Conservation (phyloP, 1,140 invertebrate species). For the Heliothis subflexa region DNA sequence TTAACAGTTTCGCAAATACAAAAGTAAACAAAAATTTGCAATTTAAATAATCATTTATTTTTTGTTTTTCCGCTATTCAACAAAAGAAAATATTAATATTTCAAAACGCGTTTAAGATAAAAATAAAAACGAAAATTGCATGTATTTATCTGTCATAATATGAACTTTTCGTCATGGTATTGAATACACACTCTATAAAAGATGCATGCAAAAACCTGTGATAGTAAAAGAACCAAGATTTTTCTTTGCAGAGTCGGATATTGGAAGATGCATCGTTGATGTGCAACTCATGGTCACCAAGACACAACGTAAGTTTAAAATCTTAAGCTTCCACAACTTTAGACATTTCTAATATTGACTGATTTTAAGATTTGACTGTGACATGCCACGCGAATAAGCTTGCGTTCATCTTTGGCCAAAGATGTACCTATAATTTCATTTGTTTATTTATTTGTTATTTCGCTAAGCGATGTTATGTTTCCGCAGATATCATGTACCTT, state of each 20-base stretch:
- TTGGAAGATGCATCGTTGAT: conserved; percentile 95
- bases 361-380: conserved; percentile 48
- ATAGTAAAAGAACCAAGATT: conserved; percentile 49
- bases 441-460: conserved; percentile 39
- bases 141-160: not conserved
- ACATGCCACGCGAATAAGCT: conserved; percentile 57
- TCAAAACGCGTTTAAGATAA: too few relatives aligned
- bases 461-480: conserved; percentile 26
- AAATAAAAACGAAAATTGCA: not conserved
- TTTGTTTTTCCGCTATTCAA: too few relatives aligned
- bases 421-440: conserved; percentile 49
- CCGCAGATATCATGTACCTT: not conserved
- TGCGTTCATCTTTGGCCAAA: conserved; percentile 70
- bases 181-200: not conserved
- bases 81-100: too few relatives aligned
- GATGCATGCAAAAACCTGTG: conserved; percentile 32
- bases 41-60: too few relatives aligned
- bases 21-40: too few relatives aligned
- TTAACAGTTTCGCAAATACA: too few relatives aligned
- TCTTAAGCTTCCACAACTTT: not conserved
- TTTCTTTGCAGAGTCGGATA: conserved; percentile 92
- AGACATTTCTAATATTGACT: conserved; percentile 21
- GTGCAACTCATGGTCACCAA: conserved; percentile 95
- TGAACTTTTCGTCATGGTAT: not conserved
- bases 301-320: conserved; percentile 92